Evolutionary conservation across 1,140 invertebrate genomes (phyloP), one percentile per base, ranked within the genome.

Genomic region (Drosophila watanabei): DNA sequence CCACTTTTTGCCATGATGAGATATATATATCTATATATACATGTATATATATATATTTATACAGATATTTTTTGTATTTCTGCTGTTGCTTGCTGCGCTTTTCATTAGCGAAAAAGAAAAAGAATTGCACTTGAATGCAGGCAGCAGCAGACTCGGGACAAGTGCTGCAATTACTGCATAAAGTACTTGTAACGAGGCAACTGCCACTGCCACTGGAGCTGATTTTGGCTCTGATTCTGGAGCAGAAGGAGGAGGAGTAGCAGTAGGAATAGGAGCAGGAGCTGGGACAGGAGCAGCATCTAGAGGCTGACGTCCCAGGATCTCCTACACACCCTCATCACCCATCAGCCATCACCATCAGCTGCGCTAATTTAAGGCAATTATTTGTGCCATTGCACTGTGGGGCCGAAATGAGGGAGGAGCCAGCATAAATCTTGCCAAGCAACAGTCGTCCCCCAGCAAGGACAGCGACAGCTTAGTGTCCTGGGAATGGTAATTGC

Each of bases 91-190:
- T 57, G 60, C 58, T 82, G 76, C 62, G 61, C 79, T 82, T 87
- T 87, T 86, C 79, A 82, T 86, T 82, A 87, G 82, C 79, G 41
- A 73, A 76, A 82, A 81, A 76, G 41, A 73, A 79, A 79, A 85
- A 76, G 75, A 89, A 85, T 85, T 79, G 69, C 66, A 85, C 85
- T 81, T 75, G 81, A 89, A 80, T 63, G 66, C 51, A 77, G 35
- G 58, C 58, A 62, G 54, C 80, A 24, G 24, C 24, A 54, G 58
- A 45, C 75, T 48, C 75, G 52, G 87, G 86, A 90, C 86, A 89
- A 89, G 86, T 90, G 79, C 75, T 82, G 82, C 82, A 90, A 90
- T 90, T 90, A 90, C 86, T 86, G 82, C 86, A 90, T 90, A 90
- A 90, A 86, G 86, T 86, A 89, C 86, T 89, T 90, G 86, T 73